phyloP scores from a whole-genome alignment of 1,140 invertebrate species.

The Drosophila guanche region DNA sequence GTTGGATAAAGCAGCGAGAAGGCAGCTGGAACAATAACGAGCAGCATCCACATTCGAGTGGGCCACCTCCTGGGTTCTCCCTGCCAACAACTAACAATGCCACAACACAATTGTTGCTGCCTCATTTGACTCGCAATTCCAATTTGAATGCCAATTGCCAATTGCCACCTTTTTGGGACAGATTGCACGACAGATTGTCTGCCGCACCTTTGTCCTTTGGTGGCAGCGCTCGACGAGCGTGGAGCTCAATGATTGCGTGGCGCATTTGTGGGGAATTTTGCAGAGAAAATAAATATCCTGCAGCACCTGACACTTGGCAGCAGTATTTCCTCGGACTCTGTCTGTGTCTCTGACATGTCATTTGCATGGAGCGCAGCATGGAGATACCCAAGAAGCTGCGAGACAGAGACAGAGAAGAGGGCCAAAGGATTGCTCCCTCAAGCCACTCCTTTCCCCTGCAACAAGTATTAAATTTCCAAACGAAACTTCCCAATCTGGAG shows the following conservation, averaged over 20 bases:
- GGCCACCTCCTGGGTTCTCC: no score
- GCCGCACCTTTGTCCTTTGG: constrained; percentile 8
- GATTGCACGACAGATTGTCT: constrained; percentile 44
- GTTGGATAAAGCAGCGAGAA: no score
- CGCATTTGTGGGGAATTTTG: constrained; percentile 30
- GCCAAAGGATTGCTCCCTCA: no score
- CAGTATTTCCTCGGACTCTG: constrained; percentile 32
- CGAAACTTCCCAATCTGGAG: constrained; percentile 44
- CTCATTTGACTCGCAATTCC: constrained; percentile 31
- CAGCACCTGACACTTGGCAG: constrained; percentile 28
- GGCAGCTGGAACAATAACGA: no score
- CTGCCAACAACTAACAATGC: constrained; percentile 36
- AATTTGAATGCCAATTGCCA: constrained; percentile 18
- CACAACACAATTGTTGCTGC: constrained; percentile 38
- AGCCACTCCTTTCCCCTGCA: no score
- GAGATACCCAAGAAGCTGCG: no score
- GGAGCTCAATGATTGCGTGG: background rate
- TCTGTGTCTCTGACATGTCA: constrained; percentile 45
- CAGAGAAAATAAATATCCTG: constrained; percentile 14
- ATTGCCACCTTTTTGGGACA: constrained; percentile 65
- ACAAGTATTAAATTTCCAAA: constrained; percentile 16
- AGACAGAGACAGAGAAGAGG: no score
- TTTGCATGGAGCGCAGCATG: constrained; percentile 17
- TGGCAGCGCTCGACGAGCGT: constrained; percentile 4
- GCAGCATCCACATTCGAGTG: no score